phyloP scores from a whole-genome alignment of 2,888 invertebrate genomes.

The Lycophotia porphyrea region DNA sequence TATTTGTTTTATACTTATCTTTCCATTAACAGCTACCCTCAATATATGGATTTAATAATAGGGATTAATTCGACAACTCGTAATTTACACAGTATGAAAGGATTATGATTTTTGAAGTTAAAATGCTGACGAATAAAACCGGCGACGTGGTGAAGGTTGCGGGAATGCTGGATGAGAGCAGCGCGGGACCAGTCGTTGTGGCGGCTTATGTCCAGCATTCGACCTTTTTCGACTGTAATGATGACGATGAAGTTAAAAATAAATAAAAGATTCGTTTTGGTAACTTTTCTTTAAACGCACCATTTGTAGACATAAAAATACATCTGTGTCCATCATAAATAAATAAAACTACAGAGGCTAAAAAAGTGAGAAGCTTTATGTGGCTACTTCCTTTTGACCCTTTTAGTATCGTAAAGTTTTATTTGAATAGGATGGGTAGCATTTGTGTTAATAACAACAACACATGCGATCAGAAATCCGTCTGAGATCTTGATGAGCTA shows the following conservation, averaged over 20 bases:
- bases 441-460: background rate
- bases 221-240: background rate
- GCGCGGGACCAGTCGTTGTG: background rate
- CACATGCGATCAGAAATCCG: background rate
- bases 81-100: background rate
- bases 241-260: background rate
- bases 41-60: background rate
- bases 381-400: background rate
- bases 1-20: conserved; percentile 34
- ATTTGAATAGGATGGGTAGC: background rate
- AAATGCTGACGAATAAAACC: background rate
- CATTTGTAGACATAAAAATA: background rate
- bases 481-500: background rate
- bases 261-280: background rate
- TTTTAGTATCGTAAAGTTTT: conserved; percentile 4
- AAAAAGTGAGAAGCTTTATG: background rate
- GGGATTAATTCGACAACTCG: background rate
- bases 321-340: background rate
- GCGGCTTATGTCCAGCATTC: background rate
- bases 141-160: background rate
- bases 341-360: no score
- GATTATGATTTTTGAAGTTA: conserved; percentile 3
- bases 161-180: background rate
- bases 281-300: background rate
- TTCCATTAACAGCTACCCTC: conserved; percentile 25